Evolutionary conservation across 2,888 invertebrate species (phyloP), one percentile per base, ranked within the genome.

Genomic region (Caenorhabditis macrosperma): DNA sequence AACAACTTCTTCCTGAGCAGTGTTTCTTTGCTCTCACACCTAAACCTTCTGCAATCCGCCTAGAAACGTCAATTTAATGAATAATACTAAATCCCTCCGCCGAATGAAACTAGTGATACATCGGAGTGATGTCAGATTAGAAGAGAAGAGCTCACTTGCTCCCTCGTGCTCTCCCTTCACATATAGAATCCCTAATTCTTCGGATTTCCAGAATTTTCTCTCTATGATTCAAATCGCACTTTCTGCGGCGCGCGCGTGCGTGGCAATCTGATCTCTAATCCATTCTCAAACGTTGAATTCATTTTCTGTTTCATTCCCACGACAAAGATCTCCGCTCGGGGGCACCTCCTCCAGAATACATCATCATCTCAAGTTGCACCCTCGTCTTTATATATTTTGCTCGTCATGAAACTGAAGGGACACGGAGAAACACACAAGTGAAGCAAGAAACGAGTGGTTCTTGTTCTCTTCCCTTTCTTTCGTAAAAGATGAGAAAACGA

Each of bases 311-410:
- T 20, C 38, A 10, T 30, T 44, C 26, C 50, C 60, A 48, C 41
- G 69, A 60, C 69, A 69, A 54, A 69, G 69, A 69, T 69, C 69
- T 52, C 50, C 52, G 68, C 44, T 50, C 48, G 10, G 2, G 5
- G 28, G 10, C 33, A 12, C 33, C 30, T 33, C 20, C 3, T 38
- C 6, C 20, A 60, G 68, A 68, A 68, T 68, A 68, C 68, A 68
- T 68, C 60, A 61, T 26, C 48, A 17, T 64, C 72, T 72, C 72
- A 72, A 72, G 72, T 72, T 72, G 72, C 72, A 72, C 63, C n/a
- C n/a, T 72, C 72, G 63, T 61, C 55, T 17, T 17, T 44, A 63
- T 63, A 55, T 71, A 61, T 71, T 71, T 71, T 61, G 38, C 71
- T 71, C 52, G 50, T 50, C 50, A 48, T 15, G 38, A 59, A 50